A percentile compares a stretch with the other conserved stretches of the same genome.
phyloP scores from a whole-genome alignment of 2,797 vertebrate species.

The Pangasius krempfi region DNA sequence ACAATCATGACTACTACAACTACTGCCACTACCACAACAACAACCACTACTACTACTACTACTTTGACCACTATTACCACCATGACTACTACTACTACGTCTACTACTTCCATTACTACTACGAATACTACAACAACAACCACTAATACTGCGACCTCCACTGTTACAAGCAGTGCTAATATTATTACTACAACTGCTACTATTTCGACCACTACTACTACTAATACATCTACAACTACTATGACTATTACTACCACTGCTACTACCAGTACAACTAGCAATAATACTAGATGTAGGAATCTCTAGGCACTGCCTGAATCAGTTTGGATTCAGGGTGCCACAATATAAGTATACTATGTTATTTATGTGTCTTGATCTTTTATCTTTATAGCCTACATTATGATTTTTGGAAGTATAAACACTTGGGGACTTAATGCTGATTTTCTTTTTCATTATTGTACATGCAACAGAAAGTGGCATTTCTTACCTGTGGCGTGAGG shows the following conservation, averaged over 20 bases:
- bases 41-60: background rate
- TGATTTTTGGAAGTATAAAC: too few species aligned
- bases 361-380: background rate
- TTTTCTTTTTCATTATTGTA: background rate
- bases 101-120: background rate
- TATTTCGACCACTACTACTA: background rate
- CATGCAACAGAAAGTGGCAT: background rate
- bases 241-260: background rate
- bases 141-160: too few species aligned
- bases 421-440: background rate
- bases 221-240: background rate
- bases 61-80: background rate
- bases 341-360: background rate
- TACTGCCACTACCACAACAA: too few species aligned
- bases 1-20: too few species aligned
- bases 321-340: background rate
- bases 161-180: too few species aligned
- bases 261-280: background rate
- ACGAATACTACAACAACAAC: background rate
- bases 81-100: background rate
- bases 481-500: conserved; percentile 73
- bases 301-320: background rate
- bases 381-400: background rate
- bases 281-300: background rate
- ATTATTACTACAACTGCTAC: background rate